phyloP scores from a whole-genome alignment of 2,797 vertebrate genomes.

The Falco peregrinus region DNA sequence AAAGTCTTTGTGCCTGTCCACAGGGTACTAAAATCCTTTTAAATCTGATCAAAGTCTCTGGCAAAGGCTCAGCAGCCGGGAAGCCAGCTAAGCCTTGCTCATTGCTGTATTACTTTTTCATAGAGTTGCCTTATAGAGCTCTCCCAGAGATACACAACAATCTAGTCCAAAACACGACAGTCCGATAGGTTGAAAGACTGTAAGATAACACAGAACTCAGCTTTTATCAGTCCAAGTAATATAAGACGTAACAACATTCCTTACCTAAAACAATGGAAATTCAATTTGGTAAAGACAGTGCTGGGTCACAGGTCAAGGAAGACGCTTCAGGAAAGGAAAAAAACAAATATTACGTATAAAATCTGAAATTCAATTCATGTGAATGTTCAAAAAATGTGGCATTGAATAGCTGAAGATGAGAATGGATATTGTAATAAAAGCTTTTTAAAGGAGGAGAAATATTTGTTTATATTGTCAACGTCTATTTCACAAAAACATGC shows the following conservation, averaged over 20 bases:
- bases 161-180: background rate
- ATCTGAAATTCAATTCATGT: background rate
- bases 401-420: background rate
- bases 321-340: background rate
- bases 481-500: background rate
- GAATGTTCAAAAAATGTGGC: background rate
- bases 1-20: background rate
- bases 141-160: background rate
- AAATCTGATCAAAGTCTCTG: background rate
- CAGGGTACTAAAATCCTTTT: background rate
- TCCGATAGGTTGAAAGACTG: background rate
- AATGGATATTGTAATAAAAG: background rate
- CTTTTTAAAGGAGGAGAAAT: background rate
- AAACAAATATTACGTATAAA: background rate
- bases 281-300: background rate
- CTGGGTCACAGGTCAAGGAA: background rate
- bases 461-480: background rate
- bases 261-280: background rate
- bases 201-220: background rate
- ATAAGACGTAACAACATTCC: background rate
- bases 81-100: background rate
- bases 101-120: background rate
- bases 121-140: background rate
- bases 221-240: background rate
- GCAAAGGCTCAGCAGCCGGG: background rate